Evolutionary conservation across 64 coral and sea anemone genomes (phyloP).

Genomic region (Pachyseris speciosa): DNA sequence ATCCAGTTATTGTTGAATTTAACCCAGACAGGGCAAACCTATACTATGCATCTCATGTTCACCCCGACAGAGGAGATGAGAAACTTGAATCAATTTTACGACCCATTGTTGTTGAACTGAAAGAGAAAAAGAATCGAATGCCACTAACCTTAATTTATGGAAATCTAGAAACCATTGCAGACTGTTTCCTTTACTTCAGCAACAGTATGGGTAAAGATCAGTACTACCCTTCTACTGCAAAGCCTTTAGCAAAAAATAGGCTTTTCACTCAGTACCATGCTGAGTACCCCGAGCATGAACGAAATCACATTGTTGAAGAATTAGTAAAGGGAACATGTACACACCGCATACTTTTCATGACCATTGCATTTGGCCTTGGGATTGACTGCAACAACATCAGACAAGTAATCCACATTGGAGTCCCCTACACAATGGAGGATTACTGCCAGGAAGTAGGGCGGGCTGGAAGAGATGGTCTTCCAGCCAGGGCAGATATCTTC

Average conservation of each 20-base stretch:
- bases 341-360: conserved; percentile 23
- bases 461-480: conserved; percentile 62
- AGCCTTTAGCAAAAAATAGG: conserved; percentile 39
- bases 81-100: conserved; percentile 46
- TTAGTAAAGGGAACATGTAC: conserved; percentile 39
- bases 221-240: conserved; percentile 12
- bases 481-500: conserved; percentile 6
- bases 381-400: conserved; percentile 53
- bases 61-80: conserved; percentile 29
- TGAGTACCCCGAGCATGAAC: conserved; percentile 44
- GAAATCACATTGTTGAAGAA: conserved; percentile 30
- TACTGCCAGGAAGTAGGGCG: conserved; percentile 40
- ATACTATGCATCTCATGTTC: conserved; percentile 40
- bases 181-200: conserved; percentile 54
- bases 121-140: conserved; percentile 1
- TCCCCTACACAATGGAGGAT: conserved; percentile 56
- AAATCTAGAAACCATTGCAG: conserved; percentile 55
- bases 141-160: conserved; percentile 68
- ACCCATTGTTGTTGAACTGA: conserved; percentile 34
- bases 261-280: conserved; percentile 66
- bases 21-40: conserved; percentile 69
- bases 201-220: conserved; percentile 31
- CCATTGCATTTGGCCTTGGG: conserved; percentile 59
- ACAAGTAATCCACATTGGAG: conserved; percentile 63
- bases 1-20: conserved; percentile 6